Base-by-base conservation (phyloP, 2,113 vertebrate genomes). In the Lophotis ruficrista region DNA sequence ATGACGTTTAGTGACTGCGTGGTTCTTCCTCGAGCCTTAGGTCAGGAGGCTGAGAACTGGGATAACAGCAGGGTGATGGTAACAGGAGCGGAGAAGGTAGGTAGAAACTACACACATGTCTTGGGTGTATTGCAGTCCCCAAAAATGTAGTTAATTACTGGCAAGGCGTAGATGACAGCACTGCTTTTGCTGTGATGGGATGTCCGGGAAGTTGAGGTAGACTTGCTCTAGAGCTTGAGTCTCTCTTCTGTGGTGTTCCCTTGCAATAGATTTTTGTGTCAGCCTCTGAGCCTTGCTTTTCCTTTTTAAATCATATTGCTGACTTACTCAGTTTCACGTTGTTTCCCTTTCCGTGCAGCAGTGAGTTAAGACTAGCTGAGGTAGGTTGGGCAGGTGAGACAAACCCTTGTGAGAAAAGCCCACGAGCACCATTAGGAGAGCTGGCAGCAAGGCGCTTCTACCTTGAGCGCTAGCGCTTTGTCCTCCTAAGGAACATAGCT, bases 381-480 rank as follows among this genome's bases (percentile, higher is more conserved):
- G 9, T 3, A 8, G 54, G 12, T 10, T 64, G 75, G 71, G 64
- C 37, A 68, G 35, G 27, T 54, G 53, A 58, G 28, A n/a, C 16
- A 54, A 87, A 41, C 13, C n/a, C 57, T 66, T 37, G 41, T 48
- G 51, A 22, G 25, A 38, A 83, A 65, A 77, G 17, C 28, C 30
- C 15, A 8, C 0, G 0, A 54, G 41, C 22, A 5, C 31, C 17
- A 9, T 25, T 37, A 18, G 41, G 53, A 75, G 25, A 72, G 53
- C 17, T 89, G 57, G 15, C n/a, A 92, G 33, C 30, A 48, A 68
- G 45, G 58, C 4, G 6, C 51, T 82, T 58, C 43, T 66, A 20
- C 48, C 57, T 54, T 17, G 7, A 27, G 27, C 5, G 27, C 73
- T 31, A 31, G 21, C 4, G 12, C 43, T 78, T 60, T n/a, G 38